phyloP scores from a whole-genome alignment of 2,113 vertebrate genomes.

The Montifringilla adamsi region DNA sequence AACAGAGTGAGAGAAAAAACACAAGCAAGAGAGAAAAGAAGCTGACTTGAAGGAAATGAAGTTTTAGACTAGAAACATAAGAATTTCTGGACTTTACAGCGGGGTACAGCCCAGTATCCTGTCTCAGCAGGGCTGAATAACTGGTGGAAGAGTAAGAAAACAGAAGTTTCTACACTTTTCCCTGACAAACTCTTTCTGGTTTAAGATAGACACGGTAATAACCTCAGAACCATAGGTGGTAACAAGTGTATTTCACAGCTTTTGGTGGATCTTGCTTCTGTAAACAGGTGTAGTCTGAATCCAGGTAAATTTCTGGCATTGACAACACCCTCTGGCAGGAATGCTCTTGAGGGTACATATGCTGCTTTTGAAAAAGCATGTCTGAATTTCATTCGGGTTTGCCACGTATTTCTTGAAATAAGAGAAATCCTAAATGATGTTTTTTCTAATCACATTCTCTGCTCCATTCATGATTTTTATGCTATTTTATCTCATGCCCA shows the following conservation, averaged over 20 bases:
- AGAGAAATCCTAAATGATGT: rapidly evolving
- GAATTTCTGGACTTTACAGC: not conserved
- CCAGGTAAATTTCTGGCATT: not conserved
- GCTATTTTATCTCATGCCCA: not conserved
- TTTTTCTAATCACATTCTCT: not conserved
- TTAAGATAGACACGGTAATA: not conserved
- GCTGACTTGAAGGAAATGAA: not conserved
- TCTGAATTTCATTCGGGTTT: not conserved
- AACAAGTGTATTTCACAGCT: not conserved
- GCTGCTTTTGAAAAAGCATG: not conserved
- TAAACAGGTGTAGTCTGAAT: not conserved
- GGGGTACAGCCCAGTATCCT: not conserved
- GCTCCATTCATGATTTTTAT: not conserved
- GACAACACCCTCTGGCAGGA: not conserved
- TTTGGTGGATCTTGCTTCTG: not conserved
- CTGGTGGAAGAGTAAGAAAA: not conserved
- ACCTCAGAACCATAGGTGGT: not conserved
- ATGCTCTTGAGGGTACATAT: not conserved
- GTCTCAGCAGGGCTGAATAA: not conserved
- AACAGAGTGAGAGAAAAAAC: not conserved
- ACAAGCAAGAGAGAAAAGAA: not conserved
- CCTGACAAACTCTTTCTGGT: not conserved
- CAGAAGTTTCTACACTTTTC: rapidly evolving
- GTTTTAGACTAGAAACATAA: not conserved
- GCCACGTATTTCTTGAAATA: not conserved